Evolutionary conservation across 2,888 invertebrate genomes (phyloP), one percentile per base, ranked within the genome.

Genomic region (Drosophila anomalata): DNA sequence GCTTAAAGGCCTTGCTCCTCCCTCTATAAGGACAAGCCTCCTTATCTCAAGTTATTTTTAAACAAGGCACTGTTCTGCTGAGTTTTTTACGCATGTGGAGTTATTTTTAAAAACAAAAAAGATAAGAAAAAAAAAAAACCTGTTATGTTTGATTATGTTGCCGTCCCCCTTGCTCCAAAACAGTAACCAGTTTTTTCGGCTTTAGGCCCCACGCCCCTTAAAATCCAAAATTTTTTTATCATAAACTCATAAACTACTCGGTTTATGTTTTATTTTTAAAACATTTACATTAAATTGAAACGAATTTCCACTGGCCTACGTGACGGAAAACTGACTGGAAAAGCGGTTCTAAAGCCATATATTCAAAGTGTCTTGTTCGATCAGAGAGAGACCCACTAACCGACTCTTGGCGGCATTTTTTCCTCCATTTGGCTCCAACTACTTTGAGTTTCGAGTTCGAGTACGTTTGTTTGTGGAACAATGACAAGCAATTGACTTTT

Each of bases 271-370:
- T 36, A 68, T 48, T 22, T 52, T 59, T 17, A 12, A 61, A 63
- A 44, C 29, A 71, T 65, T 67, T 24, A 51, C 54, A 74, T 54
- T 50, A 29, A 39, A 54, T n/a, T 20, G 33, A 73, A 65, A 50
- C 42, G 29, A 31, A 24, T 52, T 60, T 57, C 56, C 12, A 24
- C 9, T 70, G 81, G 81, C 70, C 85, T 82, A 82, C 81, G 89
- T 82, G 81, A 88, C 81, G 59, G 20, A 39, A 29, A 41, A 26
- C 41, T 17, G 17, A 14, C 14, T 33, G 14, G 53, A 52, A 66
- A 73, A 76, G 71, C 68, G 54, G 74, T 76, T 82, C 77, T 72
- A 61, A 61, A 55, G 56, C 54, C 50, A 52, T 53, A 52, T 53
- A 68, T 60, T 39, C 39, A 53, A 31, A 29, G 36, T 24, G 44